phyloP scores from a whole-genome alignment of 2,797 vertebrate genomes.

The Melanotaenia pygmaea region DNA sequence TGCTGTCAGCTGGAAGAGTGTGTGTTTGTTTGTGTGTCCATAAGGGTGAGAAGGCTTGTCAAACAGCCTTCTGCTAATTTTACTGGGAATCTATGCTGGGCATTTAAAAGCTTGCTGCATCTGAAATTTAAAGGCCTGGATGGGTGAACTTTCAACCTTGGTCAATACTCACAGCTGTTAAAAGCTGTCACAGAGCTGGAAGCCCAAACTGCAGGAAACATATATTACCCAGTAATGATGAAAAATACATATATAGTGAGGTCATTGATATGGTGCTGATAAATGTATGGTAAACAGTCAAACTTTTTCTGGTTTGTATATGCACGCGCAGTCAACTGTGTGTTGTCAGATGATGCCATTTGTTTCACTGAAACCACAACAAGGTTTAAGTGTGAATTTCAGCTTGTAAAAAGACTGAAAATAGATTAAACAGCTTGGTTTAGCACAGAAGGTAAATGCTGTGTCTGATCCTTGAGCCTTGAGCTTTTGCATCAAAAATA shows the following conservation, averaged over 20 bases:
- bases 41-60: conserved; percentile 6
- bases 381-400: not conserved
- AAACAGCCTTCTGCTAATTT: conserved; percentile 1
- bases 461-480: not conserved
- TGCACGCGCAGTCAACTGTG: not conserved
- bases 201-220: not conserved
- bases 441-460: conserved; percentile 7
- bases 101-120: conserved; percentile 16
- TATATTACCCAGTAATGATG: not conserved
- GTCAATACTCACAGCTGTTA: conserved; percentile 34
- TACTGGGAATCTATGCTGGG: conserved; percentile 1
- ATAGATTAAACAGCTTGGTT: not conserved
- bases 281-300: no score
- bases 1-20: conserved; percentile 1
- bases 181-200: not conserved
- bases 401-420: conserved; percentile 7
- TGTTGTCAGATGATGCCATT: not conserved
- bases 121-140: conserved; percentile 15
- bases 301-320: not conserved
- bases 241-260: not conserved
- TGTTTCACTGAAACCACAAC: not conserved
- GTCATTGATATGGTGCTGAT: not conserved
- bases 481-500: not conserved
- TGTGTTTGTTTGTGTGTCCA: not conserved
- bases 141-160: conserved; percentile 3